Percentiles rank a stretch among this genome's conserved stretches.
These are phyloP conservation scores for Drosophila sulfurigaster DNA, from an alignment of 1,140 invertebrate species.

Conservation along the genomic window DNA sequence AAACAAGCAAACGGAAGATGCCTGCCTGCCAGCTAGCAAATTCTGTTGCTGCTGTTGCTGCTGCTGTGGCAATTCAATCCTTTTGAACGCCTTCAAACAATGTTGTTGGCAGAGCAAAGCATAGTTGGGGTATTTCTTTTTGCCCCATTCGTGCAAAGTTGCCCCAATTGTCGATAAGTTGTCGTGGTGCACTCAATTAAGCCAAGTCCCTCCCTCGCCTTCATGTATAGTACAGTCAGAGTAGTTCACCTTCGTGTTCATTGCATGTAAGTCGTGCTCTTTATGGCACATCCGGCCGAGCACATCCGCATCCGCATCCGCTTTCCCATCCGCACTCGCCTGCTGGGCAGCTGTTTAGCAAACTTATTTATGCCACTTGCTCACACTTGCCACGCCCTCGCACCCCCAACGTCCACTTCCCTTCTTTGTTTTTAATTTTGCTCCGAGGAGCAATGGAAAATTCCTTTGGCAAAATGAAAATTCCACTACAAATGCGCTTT, in stretches of 20 bases:
- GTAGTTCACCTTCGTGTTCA: constrained; percentile 53
- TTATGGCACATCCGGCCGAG: constrained; percentile 65
- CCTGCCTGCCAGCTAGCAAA: constrained; percentile 9
- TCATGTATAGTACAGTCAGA: not conserved
- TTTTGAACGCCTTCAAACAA: constrained; percentile 25
- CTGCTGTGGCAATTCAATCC: constrained; percentile 35
- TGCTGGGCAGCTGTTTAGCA: constrained; percentile 68
- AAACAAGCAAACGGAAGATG: not conserved
- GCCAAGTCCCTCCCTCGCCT: constrained; percentile 5
- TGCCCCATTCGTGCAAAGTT: not conserved
- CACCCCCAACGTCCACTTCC: not conserved
- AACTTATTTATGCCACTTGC: constrained; percentile 77
- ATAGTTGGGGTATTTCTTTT: not conserved
- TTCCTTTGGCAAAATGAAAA: constrained; percentile 80
- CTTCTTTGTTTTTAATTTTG: constrained; percentile 66
- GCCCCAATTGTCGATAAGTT: constrained; percentile 45
- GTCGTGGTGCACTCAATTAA: constrained; percentile 51
- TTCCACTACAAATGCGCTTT: constrained; percentile 53
- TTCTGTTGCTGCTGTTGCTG: constrained; percentile 2
- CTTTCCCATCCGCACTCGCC: not conserved
- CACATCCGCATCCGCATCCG: constrained; percentile 31
- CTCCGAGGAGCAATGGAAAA: constrained; percentile 47
- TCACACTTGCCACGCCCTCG: constrained; percentile 45
- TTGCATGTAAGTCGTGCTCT: constrained; percentile 66
- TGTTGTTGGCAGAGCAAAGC: not conserved